Evolutionary conservation across 1,140 invertebrate genomes (phyloP), one percentile per base, ranked within the genome.

Genomic region (Orussus abietinus): DNA sequence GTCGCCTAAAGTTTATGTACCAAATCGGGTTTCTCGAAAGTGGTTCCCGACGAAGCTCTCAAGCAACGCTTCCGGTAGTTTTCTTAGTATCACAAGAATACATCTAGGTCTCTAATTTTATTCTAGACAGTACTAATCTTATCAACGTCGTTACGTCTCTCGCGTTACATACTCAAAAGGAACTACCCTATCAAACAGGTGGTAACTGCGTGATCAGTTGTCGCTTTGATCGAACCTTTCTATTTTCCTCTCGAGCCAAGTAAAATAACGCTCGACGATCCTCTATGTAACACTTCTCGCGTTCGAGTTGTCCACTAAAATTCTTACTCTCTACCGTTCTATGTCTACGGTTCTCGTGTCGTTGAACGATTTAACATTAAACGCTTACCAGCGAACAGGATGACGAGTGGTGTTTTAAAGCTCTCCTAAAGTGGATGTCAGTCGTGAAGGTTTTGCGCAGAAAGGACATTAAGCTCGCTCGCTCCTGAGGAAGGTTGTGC

Each of bases 51-150:
- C 31, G 15, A 66, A 64, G 55, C 59, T 47, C 53, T 49, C 62
- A 49, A 38, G 54, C 44, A 53, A 47, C 56, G 46, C 36, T 57
- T 57, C 55, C 47, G 59, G 55, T 54, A 66, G 60, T 57, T 44
- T 53, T 56, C 30, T 57, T 64, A 58, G 51, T 71, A 67, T 69
- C 65, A 69, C 65, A 67, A 67, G 53, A 63, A 53, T 59, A 63
- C 49, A 53, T 56, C 56, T 64, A 59, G 47, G 56, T 40, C 15
- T 15, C 15, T 18, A 29, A 31, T 41, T 25, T 25, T 35, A 45
- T 28, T 43, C 49, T 52, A 52, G 44, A 55, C 46, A 55, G 47
- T 33, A 32, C 45, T 47, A 49, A 45, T 45, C 44, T 55, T 45
- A 52, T 49, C 45, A 55, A 52, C 42, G 39, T 49, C 47, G 38